phyloP scores from a whole-genome alignment of 2,113 vertebrate genomes.

The Tyrannus savana region DNA sequence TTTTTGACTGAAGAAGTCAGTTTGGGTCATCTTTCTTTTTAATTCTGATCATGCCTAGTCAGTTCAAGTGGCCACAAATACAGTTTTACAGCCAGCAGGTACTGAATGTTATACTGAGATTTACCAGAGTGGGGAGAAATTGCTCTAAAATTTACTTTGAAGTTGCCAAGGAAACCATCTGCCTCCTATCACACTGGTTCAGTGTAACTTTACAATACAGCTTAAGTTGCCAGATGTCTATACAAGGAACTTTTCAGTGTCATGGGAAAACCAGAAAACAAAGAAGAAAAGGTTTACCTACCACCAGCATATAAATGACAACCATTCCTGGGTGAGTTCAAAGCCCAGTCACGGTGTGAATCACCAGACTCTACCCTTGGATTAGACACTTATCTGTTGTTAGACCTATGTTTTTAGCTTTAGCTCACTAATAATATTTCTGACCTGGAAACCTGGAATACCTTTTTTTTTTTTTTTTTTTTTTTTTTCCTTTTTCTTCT shows the following conservation, averaged over 20 bases:
- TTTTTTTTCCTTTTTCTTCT: neutral
- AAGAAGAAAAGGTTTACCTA: neutral
- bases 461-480: neutral
- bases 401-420: neutral
- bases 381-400: neutral
- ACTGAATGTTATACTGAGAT: conserved; percentile 1
- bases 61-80: neutral
- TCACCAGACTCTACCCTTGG: neutral
- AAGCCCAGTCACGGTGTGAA: neutral
- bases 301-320: neutral
- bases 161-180: conserved; percentile 14
- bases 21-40: neutral
- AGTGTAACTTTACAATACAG: neutral
- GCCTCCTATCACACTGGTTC: neutral
- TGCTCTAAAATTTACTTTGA: conserved; percentile 27
- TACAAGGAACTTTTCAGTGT: neutral
- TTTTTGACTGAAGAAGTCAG: neutral
- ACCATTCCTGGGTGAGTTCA: neutral
- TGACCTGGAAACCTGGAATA: neutral
- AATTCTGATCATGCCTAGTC: neutral
- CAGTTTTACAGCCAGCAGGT: neutral
- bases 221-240: neutral
- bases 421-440: neutral
- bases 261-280: neutral
- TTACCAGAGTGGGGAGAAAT: conserved; percentile 41